Evolutionary conservation across 2,113 vertebrate genomes (phyloP), one percentile per base, ranked within the genome.

Genomic region (Arizona elegans): DNA sequence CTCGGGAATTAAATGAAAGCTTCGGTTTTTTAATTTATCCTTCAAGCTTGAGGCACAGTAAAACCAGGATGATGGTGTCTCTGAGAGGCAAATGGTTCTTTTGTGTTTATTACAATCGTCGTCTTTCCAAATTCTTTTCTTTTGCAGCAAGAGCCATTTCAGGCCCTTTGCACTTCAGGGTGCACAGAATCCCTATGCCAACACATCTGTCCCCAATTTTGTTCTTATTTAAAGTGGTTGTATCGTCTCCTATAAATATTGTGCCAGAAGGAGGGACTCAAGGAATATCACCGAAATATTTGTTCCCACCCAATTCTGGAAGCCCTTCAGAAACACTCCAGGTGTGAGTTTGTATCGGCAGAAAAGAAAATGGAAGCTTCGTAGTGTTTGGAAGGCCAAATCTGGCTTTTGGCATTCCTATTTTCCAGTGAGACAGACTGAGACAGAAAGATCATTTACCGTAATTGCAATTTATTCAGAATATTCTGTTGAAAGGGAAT

Each of bases 41-140:
- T 2, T 92, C 91, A 91, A 5, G 52, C 52, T 10, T 81, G 75
- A 19, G 95, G 13, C 5, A 15, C 8, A 50, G 94, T 33, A 88
- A 92, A 94, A n/a, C 19, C 75, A 87, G 1, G 59, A n/a, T 10
- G 93, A 19, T 93, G 92, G 33, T 15, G 38, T 95, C 94, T 29
- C 8, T 38, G 70, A 53, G 56, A 92, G 38, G n/a, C 9, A 91
- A 93, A 86, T 58, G 2, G 95, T 94, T 62, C 65, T 93, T 43
- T 38, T n/a, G 19, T 90, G 7, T 81, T 38, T 33, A 9, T 54
- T 93, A 92, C 2, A 43, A 86, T 50, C 1, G 2, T 26, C 87
- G 9, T 8, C 8, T 59, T 47, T 55, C 56, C 75, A 85, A 43
- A 91, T 53, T 7, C 87, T 19, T 11, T 43, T 75, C 90, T 75